Evolutionary conservation across 2,888 invertebrate species (phyloP), one percentile per base, ranked within the genome.

Genomic region (Ditula angustiorana): DNA sequence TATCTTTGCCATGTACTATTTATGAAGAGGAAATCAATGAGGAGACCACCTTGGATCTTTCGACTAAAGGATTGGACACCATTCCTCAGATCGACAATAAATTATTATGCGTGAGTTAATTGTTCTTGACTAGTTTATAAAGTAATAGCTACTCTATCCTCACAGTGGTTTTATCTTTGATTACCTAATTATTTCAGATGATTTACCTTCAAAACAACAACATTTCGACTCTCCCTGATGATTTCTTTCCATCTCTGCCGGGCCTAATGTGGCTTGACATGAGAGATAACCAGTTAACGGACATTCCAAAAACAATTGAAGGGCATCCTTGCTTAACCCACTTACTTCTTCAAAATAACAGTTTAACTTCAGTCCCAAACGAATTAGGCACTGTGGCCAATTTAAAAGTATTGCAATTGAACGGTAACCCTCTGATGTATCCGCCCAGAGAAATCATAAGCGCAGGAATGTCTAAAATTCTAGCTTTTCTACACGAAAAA

Each of bases 191-290:
- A 44, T 90, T 87, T 37, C 81, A 93, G 93, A 80, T 84, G 16
- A 67, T 92, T 2, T 92, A 92, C 69, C 81, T 93, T 19, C 87
- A 92, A 75, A 93, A 94, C 52, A 96, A 96, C 76, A 80, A 83
- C 50, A 81, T 96, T 1, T 79, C 75, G 57, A 74, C 76, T 37
- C 77, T 96, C 46, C 94, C 95, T 0, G 91, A 94, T 1, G 91
- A 94, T 70, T 86, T 96, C 57, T 96, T 96, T 74, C 81, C 83
- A 16, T 84, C 82, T 37, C 80, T 95, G 13, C 92, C 90, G 7
- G 85, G 84, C 73, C 86, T 96, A 1, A 93, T 92, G 78, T 96
- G 95, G 94, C 80, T 96, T 7, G 96, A 96, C 77, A 75, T 95
- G 7, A 90, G 96, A 72, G 93, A 94, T 67, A 96, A 96, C 78